These are phyloP conservation scores for Plecotus auritus DNA, from an alignment of 2,113 vertebrate species.

Conservation along the genomic window DNA sequence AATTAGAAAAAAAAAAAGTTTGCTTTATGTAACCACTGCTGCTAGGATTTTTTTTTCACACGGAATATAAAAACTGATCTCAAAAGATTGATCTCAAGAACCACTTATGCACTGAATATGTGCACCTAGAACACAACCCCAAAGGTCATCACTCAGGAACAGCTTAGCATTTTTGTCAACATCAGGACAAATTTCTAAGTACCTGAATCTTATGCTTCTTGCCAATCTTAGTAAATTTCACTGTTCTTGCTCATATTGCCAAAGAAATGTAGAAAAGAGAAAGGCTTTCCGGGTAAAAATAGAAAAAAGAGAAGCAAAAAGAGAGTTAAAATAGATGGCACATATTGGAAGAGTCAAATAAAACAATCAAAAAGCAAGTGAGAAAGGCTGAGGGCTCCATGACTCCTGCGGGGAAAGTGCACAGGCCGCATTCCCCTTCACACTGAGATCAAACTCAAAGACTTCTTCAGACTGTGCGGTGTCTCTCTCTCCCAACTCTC, in stretches of 20 bases:
- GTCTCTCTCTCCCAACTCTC: constrained; percentile 27
- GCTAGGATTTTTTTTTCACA: neutral
- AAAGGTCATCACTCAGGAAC: neutral
- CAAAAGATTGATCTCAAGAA: neutral
- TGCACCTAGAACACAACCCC: neutral
- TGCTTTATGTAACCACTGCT: neutral
- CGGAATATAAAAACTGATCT: neutral
- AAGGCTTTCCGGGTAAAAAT: neutral
- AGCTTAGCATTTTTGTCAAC: neutral
- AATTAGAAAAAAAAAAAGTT: neutral
- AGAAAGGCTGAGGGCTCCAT: neutral
- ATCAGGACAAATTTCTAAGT: neutral
- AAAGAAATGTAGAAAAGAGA: neutral
- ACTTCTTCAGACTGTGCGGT: neutral
- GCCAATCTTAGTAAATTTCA: neutral
- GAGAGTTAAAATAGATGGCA: neutral
- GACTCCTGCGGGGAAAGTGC: neutral
- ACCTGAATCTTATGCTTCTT: neutral
- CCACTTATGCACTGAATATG: neutral
- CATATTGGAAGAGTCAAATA: neutral
- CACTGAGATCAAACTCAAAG: constrained; percentile 3
- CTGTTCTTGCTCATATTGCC: neutral
- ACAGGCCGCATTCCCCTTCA: neutral
- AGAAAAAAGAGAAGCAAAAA: neutral
- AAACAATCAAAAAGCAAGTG: neutral